phyloP scores from a whole-genome alignment of 1,140 invertebrate genomes.

The Panonychus citri region DNA sequence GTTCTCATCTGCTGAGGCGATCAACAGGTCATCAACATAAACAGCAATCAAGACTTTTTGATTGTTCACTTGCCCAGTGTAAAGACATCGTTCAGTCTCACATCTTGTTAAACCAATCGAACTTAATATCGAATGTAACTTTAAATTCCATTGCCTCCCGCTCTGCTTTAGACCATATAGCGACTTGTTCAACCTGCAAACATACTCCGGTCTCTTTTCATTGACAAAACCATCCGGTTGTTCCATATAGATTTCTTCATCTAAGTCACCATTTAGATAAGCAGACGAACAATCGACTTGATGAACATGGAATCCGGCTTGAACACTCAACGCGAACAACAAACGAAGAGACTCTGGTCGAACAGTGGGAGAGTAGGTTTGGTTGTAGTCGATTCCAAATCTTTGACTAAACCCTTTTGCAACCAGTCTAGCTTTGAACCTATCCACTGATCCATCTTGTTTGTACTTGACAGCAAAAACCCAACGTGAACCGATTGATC shows the following conservation, averaged over 20 bases:
- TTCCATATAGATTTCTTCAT: constrained; percentile 7
- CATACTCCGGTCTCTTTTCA: constrained; percentile 4
- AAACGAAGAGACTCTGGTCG: no score
- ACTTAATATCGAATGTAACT: background rate
- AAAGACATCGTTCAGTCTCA: background rate
- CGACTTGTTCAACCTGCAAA: constrained; percentile 19
- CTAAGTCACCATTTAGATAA: constrained; percentile 5
- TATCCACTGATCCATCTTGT: background rate
- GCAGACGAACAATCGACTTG: constrained; percentile 6
- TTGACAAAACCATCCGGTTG: constrained; percentile 4
- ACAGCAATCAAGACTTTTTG: constrained; percentile 18
- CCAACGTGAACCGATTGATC: constrained; percentile 19
- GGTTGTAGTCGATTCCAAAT: constrained; percentile 6
- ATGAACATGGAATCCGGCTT: no score
- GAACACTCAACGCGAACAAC: no score
- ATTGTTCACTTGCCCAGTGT: background rate
- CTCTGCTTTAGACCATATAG: constrained; percentile 26
- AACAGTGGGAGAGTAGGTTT: constrained; percentile 7
- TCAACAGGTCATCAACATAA: constrained; percentile 25
- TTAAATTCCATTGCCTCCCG: constrained; percentile 21
- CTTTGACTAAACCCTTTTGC: constrained; percentile 21
- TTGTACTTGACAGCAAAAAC: constrained; percentile 20
- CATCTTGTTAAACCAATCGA: background rate
- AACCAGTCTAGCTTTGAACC: constrained; percentile 19
- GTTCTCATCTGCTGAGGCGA: background rate